Evolutionary conservation across 2,797 vertebrate genomes (phyloP).

Genomic region (Avahi laniger): DNA sequence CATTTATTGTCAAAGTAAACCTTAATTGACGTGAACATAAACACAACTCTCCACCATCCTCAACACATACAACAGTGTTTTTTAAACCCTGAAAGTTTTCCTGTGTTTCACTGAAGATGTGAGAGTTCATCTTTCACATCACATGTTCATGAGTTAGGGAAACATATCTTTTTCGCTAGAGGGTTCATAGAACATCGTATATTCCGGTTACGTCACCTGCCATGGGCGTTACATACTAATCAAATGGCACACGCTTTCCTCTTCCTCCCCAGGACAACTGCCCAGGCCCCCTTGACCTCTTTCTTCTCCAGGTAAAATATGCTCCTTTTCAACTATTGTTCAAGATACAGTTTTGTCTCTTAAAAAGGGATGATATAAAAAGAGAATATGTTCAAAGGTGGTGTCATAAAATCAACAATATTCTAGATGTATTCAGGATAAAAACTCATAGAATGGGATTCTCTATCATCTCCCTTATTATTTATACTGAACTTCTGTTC

Average conservation of each 20-base stretch:
- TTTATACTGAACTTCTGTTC: neutral
- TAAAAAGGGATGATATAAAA: neutral
- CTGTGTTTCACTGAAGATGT: neutral
- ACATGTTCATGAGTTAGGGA: neutral
- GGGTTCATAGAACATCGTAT: neutral
- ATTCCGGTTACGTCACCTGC: neutral
- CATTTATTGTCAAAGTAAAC: slow-evolving; percentile 15
- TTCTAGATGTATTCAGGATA: neutral
- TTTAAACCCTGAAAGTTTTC: neutral
- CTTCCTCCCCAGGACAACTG: neutral
- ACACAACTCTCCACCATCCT: neutral
- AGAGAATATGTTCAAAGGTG: neutral
- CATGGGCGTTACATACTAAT: neutral
- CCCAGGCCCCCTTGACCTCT: neutral
- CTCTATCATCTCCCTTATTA: neutral
- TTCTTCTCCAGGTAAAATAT: neutral
- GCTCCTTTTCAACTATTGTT: neutral
- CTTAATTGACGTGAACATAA: slow-evolving; percentile 8
- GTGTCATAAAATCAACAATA: neutral
- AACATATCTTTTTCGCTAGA: neutral
- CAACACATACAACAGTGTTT: neutral
- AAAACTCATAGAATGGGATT: neutral
- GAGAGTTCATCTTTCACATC: neutral
- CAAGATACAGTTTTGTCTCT: neutral
- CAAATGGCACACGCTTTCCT: neutral